phyloP scores from a whole-genome alignment of 2,888 invertebrate species.

The Anorthoa munda region DNA sequence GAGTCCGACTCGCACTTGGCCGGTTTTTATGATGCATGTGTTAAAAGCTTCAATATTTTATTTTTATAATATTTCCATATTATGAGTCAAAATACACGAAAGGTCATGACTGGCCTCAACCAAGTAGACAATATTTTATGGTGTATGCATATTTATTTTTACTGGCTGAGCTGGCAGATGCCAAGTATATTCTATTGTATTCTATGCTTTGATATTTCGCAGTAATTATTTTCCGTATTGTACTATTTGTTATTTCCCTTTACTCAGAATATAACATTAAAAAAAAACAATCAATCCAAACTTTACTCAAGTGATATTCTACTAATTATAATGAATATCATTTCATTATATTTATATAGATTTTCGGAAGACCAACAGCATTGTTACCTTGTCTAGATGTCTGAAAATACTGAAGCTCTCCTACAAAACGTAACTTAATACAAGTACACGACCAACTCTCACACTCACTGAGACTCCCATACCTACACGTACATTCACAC shows the following conservation, averaged over 20 bases:
- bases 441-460: no score
- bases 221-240: no score
- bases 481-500: no score
- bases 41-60: slow-evolving; percentile 5
- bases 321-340: no score
- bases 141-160: not conserved
- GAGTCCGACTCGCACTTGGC: no score
- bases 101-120: slow-evolving; percentile 27
- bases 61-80: slow-evolving; percentile 13
- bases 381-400: not conserved
- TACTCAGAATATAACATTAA: not conserved
- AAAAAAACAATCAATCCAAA: not conserved
- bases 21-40: slow-evolving; percentile 34
- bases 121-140: not conserved
- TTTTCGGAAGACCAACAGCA: not conserved
- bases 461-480: no score
- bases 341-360: not conserved
- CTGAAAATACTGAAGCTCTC: no score
- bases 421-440: no score
- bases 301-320: not conserved
- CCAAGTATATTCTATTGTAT: no score
- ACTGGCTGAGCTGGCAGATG: no score
- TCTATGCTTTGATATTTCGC: no score
- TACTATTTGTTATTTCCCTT: not conserved
- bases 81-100: slow-evolving; percentile 3